phyloP scores from a whole-genome alignment of 2,888 invertebrate genomes.

The Pemphredon lugubris region DNA sequence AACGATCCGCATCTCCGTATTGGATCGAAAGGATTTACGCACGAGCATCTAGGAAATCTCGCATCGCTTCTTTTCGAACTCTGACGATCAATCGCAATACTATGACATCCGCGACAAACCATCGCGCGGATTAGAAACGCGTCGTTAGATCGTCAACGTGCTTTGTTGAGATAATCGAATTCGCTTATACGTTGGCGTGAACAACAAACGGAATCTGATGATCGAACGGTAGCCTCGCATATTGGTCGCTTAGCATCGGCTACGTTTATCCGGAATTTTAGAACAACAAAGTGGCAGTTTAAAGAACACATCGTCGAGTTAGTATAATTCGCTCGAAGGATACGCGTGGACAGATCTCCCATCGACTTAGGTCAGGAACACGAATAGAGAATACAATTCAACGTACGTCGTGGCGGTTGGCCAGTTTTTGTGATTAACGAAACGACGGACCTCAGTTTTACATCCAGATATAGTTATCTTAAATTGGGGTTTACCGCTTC shows the following conservation, averaged over 20 bases:
- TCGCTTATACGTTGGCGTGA: no score
- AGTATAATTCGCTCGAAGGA: slow-evolving; percentile 16
- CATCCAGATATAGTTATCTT: slow-evolving; percentile 21
- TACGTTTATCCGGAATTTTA: neutral
- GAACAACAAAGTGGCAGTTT: slow-evolving; percentile 50
- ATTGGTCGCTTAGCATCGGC: neutral
- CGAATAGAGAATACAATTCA: slow-evolving; percentile 31
- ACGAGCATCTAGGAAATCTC: no score
- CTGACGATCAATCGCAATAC: no score
- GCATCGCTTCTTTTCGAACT: no score
- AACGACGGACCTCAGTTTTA: slow-evolving; percentile 62
- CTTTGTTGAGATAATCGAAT: no score
- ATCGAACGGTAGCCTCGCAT: no score
- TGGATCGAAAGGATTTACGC: neutral
- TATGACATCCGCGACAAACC: no score
- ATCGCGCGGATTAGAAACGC: no score
- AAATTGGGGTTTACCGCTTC: slow-evolving; percentile 21
- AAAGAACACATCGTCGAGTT: slow-evolving; percentile 46
- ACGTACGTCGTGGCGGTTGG: no score
- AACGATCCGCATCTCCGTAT: neutral
- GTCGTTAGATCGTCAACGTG: no score
- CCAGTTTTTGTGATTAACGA: slow-evolving; percentile 52
- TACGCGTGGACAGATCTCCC: slow-evolving; percentile 19
- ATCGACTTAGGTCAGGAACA: slow-evolving; percentile 57
- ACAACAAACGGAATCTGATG: no score